These are phyloP conservation scores for Lucinisca nassula DNA, from an alignment of 2,888 invertebrate genomes.

Conservation along the genomic window DNA sequence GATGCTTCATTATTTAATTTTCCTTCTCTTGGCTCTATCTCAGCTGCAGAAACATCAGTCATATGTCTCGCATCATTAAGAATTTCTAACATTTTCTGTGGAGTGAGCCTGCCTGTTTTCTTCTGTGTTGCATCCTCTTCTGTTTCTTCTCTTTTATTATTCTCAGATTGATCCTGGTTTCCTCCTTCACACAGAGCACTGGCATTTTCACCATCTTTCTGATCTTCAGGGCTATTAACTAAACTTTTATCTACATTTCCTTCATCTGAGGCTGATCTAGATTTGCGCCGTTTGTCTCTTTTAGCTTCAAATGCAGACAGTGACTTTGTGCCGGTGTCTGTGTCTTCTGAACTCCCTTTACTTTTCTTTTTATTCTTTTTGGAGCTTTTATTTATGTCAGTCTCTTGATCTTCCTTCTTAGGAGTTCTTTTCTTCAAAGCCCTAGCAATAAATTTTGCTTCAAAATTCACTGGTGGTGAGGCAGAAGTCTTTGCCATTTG, in stretches of 20 bases:
- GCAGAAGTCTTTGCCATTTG: background rate
- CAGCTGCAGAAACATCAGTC: no score
- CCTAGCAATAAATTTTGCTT: background rate
- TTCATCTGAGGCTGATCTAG: background rate
- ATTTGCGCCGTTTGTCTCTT: no score
- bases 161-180: no score
- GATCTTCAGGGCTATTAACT: slow-evolving; percentile 23
- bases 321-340: background rate
- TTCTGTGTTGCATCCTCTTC: background rate
- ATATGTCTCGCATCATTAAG: background rate
- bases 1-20: background rate
- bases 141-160: no score
- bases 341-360: background rate
- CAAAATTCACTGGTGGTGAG: background rate
- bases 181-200: no score
- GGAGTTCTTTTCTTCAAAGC: slow-evolving; percentile 7
- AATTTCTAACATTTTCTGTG: slow-evolving; percentile 19
- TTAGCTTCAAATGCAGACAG: background rate
- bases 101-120: background rate
- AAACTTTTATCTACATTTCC: slow-evolving; percentile 35
- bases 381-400: background rate
- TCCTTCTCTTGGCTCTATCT: background rate
- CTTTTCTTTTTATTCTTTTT: background rate
- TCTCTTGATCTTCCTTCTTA: background rate
- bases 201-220: slow-evolving; percentile 20